Conservation (phyloP, 2,113 vertebrate species). For the Meles meles region DNA sequence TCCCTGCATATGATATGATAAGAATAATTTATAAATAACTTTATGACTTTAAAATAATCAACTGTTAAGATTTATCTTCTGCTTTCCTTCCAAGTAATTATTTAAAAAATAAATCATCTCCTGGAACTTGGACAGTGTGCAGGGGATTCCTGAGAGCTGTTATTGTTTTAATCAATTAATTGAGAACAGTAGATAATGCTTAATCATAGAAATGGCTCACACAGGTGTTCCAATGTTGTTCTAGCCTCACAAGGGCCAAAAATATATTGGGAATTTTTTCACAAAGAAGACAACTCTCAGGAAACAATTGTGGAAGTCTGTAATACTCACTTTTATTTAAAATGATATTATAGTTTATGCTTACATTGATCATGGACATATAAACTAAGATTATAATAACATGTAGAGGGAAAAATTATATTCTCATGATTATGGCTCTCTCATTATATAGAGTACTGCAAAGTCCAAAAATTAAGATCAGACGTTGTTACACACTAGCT, state of each 20-base stretch:
- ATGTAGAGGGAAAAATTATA: neutral
- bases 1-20: neutral
- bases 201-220: constrained; percentile 44
- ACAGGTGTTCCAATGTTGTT: constrained; percentile 20
- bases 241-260: constrained; percentile 40
- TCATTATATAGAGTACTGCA: neutral
- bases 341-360: neutral
- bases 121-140: constrained; percentile 20
- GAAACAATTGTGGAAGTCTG: neutral
- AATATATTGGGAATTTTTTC: constrained; percentile 24
- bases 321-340: constrained; percentile 36
- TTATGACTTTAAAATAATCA: constrained; percentile 17
- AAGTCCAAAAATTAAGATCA: neutral
- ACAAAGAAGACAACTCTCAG: constrained; percentile 45
- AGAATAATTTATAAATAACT: constrained; percentile 2
- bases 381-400: neutral
- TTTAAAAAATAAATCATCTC: constrained; percentile 5
- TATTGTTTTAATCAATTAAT: constrained; percentile 68
- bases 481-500: neutral
- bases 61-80: neutral
- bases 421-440: neutral
- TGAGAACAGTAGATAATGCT: constrained; percentile 43
- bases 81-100: neutral
- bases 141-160: constrained; percentile 51
- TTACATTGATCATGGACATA: neutral